Conservation (phyloP, 2,888 invertebrate species). For the Pomacea canaliculata region DNA sequence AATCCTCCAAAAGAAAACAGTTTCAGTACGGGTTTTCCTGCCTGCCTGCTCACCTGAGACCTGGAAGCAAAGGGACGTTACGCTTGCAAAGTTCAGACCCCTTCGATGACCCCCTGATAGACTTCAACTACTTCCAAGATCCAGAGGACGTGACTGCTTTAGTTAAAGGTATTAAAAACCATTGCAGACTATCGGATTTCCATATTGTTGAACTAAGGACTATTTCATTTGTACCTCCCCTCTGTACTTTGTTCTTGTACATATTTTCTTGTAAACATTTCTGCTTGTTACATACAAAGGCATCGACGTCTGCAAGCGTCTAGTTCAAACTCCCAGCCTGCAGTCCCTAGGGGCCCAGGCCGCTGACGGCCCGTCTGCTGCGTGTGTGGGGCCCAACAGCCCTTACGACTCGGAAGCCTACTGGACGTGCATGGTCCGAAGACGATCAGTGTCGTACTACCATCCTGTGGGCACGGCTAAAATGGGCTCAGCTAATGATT, state of each 20-base stretch:
- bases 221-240: no score
- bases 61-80: constrained; percentile 84
- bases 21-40: constrained; percentile 57
- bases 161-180: constrained; percentile 26
- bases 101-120: constrained; percentile 82
- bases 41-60: constrained; percentile 54
- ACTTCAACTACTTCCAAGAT: constrained; percentile 87
- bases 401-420: constrained; percentile 39
- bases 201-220: no score
- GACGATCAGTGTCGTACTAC: constrained; percentile 38
- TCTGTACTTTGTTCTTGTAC: background rate
- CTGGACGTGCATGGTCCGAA: constrained; percentile 41
- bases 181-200: no score
- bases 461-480: constrained; percentile 83
- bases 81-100: constrained; percentile 82
- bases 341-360: constrained; percentile 26
- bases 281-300: constrained; percentile 11
- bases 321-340: constrained; percentile 30
- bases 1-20: background rate
- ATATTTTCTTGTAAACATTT: no score
- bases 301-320: constrained; percentile 28
- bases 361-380: constrained; percentile 23
- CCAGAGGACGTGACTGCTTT: constrained; percentile 73
- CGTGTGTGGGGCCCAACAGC: constrained; percentile 11
- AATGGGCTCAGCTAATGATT: constrained; percentile 74